Conservation (phyloP, 2,888 invertebrate genomes). For the Amorpha juglandis region DNA sequence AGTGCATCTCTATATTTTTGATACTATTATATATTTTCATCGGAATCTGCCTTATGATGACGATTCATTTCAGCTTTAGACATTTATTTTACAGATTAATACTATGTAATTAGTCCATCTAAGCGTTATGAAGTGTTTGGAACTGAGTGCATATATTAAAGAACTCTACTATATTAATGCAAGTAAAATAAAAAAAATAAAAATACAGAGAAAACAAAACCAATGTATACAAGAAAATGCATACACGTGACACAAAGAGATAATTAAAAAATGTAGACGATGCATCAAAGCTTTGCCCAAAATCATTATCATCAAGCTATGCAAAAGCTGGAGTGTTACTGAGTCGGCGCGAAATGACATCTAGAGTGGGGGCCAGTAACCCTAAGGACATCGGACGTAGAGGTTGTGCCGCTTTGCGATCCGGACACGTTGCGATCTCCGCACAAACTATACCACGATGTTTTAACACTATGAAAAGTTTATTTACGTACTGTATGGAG, state of each 20-base stretch:
- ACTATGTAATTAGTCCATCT: too few species aligned
- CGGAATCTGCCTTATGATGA: too few species aligned
- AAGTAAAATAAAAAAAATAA: not conserved
- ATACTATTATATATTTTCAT: too few species aligned
- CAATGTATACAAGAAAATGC: not conserved
- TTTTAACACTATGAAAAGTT: conserved; percentile 28
- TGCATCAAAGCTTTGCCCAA: conserved; percentile 36
- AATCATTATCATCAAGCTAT: conserved; percentile 62
- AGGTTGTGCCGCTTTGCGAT: conserved; percentile 67
- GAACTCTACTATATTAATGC: not conserved
- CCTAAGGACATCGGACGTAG: conserved; percentile 62
- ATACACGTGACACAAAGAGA: not conserved
- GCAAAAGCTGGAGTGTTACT: conserved; percentile 67
- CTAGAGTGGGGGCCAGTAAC: conserved; percentile 76
- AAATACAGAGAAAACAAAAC: not conserved
- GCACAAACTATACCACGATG: conserved; percentile 35
- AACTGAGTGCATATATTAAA: too few species aligned
- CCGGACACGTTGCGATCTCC: conserved; percentile 71
- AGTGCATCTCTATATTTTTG: too few species aligned
- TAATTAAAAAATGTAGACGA: conserved; percentile 16
- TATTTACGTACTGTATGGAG: conserved; percentile 33
- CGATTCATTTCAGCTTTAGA: too few species aligned
- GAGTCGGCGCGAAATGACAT: conserved; percentile 82
- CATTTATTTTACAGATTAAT: too few species aligned
- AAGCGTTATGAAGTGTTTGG: too few species aligned